A percentile compares a stretch with the other conserved stretches of the same genome.
phyloP scores from a whole-genome alignment of 2,113 vertebrate species.

The Pteropus alecto region DNA sequence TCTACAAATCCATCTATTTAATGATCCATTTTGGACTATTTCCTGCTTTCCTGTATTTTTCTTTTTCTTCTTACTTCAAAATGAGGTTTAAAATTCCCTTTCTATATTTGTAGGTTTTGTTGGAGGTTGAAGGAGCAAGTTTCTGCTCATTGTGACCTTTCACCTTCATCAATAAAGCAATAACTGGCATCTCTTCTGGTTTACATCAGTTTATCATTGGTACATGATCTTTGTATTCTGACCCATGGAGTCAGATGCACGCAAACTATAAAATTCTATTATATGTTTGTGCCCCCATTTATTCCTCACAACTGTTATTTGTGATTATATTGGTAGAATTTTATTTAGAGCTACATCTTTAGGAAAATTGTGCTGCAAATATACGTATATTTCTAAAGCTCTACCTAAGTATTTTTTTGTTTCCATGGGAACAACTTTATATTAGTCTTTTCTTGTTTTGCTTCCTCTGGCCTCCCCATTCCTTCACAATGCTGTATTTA shows the following conservation, averaged over 20 bases:
- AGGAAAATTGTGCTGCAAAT: constrained; percentile 4
- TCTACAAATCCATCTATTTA: not conserved
- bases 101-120: not conserved
- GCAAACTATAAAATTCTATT: not conserved
- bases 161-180: not conserved
- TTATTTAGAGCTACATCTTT: constrained; percentile 15
- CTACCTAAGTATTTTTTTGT: constrained; percentile 40
- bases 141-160: not conserved
- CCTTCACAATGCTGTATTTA: constrained; percentile 25
- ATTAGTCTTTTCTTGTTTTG: constrained; percentile 9
- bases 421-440: constrained; percentile 64
- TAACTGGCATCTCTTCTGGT: not conserved
- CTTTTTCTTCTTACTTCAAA: not conserved
- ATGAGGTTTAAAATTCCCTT: not conserved
- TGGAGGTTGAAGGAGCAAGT: not conserved
- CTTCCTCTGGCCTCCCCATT: fast-evolving
- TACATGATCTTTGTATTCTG: not conserved
- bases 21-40: not conserved
- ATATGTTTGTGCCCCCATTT: not conserved
- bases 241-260: not conserved
- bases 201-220: not conserved
- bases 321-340: constrained; percentile 32
- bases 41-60: not conserved
- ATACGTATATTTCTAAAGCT: constrained; percentile 26
- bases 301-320: not conserved